Conservation (phyloP, 2,888 invertebrate species). For the Lissonota sp. region DNA sequence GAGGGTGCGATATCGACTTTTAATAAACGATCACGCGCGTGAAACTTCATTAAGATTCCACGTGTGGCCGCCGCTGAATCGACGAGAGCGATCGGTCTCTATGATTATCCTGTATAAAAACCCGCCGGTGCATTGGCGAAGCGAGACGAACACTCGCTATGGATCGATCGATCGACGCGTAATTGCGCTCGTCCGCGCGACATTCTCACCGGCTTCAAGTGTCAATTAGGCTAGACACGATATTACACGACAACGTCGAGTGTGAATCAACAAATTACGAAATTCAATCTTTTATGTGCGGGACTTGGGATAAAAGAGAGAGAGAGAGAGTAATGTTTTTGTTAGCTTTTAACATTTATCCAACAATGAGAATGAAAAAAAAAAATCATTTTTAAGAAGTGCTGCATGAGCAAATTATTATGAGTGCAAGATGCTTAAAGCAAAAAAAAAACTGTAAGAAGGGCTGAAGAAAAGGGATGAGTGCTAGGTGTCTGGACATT, state of each 20-base stretch:
- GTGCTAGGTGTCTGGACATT: slow-evolving; percentile 65
- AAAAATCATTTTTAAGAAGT: too few relatives aligned
- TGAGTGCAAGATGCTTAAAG: background rate
- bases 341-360: too few relatives aligned
- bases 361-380: too few relatives aligned
- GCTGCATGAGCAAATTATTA: too few relatives aligned
- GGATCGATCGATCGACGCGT: slow-evolving; percentile 35
- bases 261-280: background rate
- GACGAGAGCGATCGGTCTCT: slow-evolving; percentile 54
- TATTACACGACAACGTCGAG: slow-evolving; percentile 13
- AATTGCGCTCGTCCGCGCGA: slow-evolving; percentile 33
- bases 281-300: too few relatives aligned
- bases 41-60: slow-evolving; percentile 77
- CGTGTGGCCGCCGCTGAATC: slow-evolving; percentile 37
- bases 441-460: slow-evolving; percentile 54
- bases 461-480: background rate
- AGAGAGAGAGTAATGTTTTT: too few relatives aligned
- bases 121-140: background rate
- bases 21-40: slow-evolving; percentile 71
- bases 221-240: slow-evolving; percentile 45
- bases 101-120: slow-evolving; percentile 27
- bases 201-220: slow-evolving; percentile 1
- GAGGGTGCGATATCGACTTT: slow-evolving; percentile 70
- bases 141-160: slow-evolving; percentile 21
- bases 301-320: too few relatives aligned